Evolutionary conservation across 2,113 vertebrate species (phyloP), one percentile per base, ranked within the genome.

Genomic region (Steatornis caripensis): DNA sequence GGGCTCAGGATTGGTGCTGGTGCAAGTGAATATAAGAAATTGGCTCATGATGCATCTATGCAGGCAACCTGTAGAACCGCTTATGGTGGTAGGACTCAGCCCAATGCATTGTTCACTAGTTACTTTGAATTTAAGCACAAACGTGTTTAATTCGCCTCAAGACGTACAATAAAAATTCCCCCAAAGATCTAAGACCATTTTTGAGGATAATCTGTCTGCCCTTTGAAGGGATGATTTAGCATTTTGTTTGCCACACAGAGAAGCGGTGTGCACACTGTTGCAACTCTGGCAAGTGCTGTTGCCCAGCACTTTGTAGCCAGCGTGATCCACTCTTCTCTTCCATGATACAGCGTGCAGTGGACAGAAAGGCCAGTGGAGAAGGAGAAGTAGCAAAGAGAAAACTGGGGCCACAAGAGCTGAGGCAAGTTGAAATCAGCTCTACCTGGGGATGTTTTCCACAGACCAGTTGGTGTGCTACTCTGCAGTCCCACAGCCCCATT

Each of bases 41-140:
- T 29, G 26, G 5, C 9, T 74, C 1, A 0, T 37, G 7, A 4
- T 43, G 2, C 10, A 11, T 34, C 20, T 66, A 4, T 58, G 26
- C 23, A 65, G 27, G 68, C 18, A 48, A 30, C 12, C 36, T 57
- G 41, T 34, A 89, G 30, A 79, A 66, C 3, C 5, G 2, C 3
- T 66, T 48, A 12, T 3, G 34, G 20, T 53, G 15, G 34, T 27
- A 71, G 23, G 29, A 75, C 20, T 29, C 30, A 61, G 17, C 6
- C 68, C 7, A 45, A 5, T 6, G 15, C 23, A 18, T 43, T 30
- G 10, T 23, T 66, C 17, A 39, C 27, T 45, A 60, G 24, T 13
- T 54, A 48, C 11, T 64, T 21, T 18, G 11, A 30, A 26, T 24
- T 68, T 81, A 34, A 81, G 20, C 19, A 65, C 4, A 16, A 70